Evolutionary conservation across 2,888 invertebrate genomes (phyloP).

Genomic region (Meganola albula): DNA sequence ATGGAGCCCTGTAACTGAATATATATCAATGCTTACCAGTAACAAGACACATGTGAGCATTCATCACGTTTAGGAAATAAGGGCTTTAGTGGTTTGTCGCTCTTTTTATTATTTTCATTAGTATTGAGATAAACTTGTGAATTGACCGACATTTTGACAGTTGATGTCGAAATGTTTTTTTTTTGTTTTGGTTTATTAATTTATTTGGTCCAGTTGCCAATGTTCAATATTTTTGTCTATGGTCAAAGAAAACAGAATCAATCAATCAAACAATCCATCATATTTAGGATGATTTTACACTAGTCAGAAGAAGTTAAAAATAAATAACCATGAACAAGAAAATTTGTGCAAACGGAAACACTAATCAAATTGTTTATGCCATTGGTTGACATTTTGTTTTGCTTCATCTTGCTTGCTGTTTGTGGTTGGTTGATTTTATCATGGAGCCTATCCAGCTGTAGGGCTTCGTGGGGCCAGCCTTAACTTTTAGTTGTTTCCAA

Average conservation of each 20-base stretch:
- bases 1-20: not conserved
- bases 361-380: too few species aligned
- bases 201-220: not conserved
- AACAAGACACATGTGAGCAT: conserved; percentile 91
- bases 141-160: conserved; percentile 71
- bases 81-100: conserved; percentile 64
- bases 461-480: conserved; percentile 37
- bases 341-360: too few species aligned
- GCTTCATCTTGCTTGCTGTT: too few species aligned
- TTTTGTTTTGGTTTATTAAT: conserved; percentile 2
- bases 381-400: conserved; percentile 12
- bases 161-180: conserved; percentile 12
- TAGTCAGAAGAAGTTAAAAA: too few species aligned
- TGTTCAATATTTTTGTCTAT: not conserved
- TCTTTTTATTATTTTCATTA: conserved; percentile 68
- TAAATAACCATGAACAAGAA: too few species aligned
- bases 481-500: conserved; percentile 60
- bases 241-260: too few species aligned
- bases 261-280: too few species aligned
- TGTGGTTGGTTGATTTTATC: too few species aligned
- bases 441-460: conserved; percentile 53
- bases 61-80: conserved; percentile 86
- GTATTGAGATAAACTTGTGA: conserved; percentile 59
- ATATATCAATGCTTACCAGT: conserved; percentile 83
- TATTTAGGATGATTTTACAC: too few species aligned